Evolutionary conservation across 2,888 invertebrate genomes (phyloP).

Genomic region (Lysandra bellargus): DNA sequence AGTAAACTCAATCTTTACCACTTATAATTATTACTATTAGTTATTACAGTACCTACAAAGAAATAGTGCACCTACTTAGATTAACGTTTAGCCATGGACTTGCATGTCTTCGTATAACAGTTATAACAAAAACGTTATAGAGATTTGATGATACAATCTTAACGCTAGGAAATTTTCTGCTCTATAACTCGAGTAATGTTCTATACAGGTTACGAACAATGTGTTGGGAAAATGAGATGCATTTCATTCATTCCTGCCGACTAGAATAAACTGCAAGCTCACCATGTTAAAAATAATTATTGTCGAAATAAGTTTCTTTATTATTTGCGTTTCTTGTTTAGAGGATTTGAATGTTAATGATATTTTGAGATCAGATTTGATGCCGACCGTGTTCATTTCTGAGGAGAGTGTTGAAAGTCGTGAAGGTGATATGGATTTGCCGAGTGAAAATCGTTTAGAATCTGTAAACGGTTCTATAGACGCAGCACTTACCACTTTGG

Average conservation of each 20-base stretch:
- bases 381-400: conserved; percentile 84
- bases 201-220: conserved; percentile 29
- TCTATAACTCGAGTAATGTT: conserved; percentile 66
- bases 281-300: conserved; percentile 31
- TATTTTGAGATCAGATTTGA: conserved; percentile 84
- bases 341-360: conserved; percentile 82
- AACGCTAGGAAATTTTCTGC: conserved; percentile 64
- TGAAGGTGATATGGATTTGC: conserved; percentile 42
- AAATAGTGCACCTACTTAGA: background rate
- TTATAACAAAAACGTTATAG: conserved; percentile 30
- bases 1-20: too few relatives aligned
- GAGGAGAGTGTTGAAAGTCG: conserved; percentile 46
- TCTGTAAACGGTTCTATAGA: conserved; percentile 80
- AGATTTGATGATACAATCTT: conserved; percentile 53
- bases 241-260: conserved; percentile 15
- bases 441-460: conserved; percentile 44
- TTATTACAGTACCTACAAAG: background rate
- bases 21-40: too few relatives aligned
- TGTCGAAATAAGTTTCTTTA: conserved; percentile 34
- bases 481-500: conserved; percentile 83
- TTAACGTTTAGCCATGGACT: background rate
- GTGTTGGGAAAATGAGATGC: background rate
- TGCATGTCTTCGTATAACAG: conserved; percentile 20
- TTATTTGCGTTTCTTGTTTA: conserved; percentile 47
- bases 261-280: conserved; percentile 11